A percentile compares a stretch with the other conserved stretches of the same genome.
Conservation (phyloP, 2,113 vertebrate species). For the Halcyon malimbica region DNA sequence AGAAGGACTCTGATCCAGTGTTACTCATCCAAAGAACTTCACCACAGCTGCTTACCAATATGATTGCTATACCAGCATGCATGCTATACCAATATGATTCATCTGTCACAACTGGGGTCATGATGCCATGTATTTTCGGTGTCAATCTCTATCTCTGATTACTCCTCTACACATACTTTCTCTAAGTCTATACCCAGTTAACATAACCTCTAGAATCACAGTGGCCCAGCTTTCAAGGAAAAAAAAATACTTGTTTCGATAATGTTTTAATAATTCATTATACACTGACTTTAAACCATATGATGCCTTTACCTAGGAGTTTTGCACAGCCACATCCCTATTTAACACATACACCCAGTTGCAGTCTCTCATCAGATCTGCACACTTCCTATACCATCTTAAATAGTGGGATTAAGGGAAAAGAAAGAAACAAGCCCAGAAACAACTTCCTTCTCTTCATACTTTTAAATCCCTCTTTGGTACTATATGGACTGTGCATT, state of each 20-base stretch:
- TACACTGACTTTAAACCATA: background rate
- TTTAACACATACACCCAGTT: background rate
- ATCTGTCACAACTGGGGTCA: background rate
- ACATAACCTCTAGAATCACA: background rate
- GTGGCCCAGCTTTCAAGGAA: background rate
- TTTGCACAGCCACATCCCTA: background rate
- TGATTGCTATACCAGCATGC: background rate
- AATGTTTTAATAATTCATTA: conserved; percentile 18
- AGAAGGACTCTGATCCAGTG: background rate
- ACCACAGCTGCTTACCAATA: background rate
- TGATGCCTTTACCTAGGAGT: background rate
- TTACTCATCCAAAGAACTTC: background rate
- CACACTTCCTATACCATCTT: background rate
- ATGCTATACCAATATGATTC: background rate
- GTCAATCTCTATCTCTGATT: background rate
- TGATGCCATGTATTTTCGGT: rapidly evolving
- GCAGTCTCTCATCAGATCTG: background rate
- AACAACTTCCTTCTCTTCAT: background rate
- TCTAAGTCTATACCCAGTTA: background rate
- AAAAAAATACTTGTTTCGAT: background rate
- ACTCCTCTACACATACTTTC: background rate
- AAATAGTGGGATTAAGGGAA: background rate
- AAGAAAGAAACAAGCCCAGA: background rate
- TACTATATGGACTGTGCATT: background rate
- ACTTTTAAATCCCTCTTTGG: background rate